These are phyloP conservation scores for Cerastoderma edule DNA, from an alignment of 2,888 invertebrate genomes.

Conservation along the genomic window DNA sequence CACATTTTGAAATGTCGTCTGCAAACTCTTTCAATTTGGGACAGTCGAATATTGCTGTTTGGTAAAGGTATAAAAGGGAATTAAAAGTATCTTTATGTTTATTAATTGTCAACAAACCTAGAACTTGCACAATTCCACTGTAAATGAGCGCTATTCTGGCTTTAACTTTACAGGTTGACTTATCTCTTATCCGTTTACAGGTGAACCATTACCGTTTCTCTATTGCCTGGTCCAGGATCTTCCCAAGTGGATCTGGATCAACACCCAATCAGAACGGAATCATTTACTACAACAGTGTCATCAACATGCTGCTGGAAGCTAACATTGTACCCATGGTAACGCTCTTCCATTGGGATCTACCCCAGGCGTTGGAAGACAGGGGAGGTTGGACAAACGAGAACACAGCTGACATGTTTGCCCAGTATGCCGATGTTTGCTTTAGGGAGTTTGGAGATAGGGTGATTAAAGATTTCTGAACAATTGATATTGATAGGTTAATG, in stretches of 20 bases:
- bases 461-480: no score
- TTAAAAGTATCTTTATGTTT: no score
- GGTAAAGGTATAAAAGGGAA: no score
- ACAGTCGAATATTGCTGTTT: no score
- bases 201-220: conserved; percentile 83
- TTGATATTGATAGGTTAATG: no score
- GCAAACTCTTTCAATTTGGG: no score
- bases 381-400: conserved; percentile 83
- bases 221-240: conserved; percentile 89
- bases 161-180: no score
- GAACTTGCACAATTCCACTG: no score
- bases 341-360: conserved; percentile 84
- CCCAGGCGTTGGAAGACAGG: conserved; percentile 73
- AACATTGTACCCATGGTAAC: conserved; percentile 87
- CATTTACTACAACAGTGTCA: conserved; percentile 90
- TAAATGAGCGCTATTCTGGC: no score
- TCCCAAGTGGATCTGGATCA: conserved; percentile 85
- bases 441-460: conserved; percentile 82
- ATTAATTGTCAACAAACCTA: no score
- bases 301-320: conserved; percentile 87
- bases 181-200: conserved; percentile 52
- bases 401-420: conserved; percentile 76
- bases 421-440: conserved; percentile 83
- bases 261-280: conserved; percentile 88
- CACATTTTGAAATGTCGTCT: no score